A percentile compares a stretch with the other conserved stretches of the same genome.
phyloP scores from a whole-genome alignment of 23 tunicate genomes.

The Styela plicata region DNA sequence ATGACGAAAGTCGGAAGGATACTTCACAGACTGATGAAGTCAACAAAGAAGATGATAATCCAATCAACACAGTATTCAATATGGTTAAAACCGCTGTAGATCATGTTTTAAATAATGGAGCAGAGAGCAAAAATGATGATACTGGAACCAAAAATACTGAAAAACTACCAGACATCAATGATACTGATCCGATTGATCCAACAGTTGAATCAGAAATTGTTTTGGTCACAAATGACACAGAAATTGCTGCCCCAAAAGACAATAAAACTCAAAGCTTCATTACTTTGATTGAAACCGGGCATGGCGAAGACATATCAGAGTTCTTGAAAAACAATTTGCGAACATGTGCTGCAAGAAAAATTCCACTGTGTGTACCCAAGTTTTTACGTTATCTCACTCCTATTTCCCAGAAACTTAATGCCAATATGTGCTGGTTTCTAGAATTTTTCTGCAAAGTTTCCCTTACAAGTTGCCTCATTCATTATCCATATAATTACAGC shows the following conservation, averaged over 20 bases:
- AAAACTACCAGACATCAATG: neutral
- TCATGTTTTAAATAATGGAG: constrained; percentile 59
- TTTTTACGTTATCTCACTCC: constrained; percentile 7
- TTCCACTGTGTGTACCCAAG: constrained; percentile 17
- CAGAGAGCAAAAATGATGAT: constrained; percentile 9
- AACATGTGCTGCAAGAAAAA: neutral
- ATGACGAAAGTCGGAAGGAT: neutral
- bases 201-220: constrained; percentile 74
- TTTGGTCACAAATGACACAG: constrained; percentile 66
- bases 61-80: constrained; percentile 58
- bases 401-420: constrained; percentile 33
- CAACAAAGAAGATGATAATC: constrained; percentile 28
- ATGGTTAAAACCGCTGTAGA: constrained; percentile 70
- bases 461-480: constrained; percentile 12
- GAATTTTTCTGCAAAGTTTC: constrained; percentile 78
- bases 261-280: constrained; percentile 13
- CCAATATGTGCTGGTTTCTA: constrained; percentile 87
- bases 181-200: constrained; percentile 63
- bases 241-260: constrained; percentile 9
- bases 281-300: constrained; percentile 63
- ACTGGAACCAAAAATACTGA: neutral
- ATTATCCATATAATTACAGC: constrained; percentile 19
- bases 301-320: constrained; percentile 41
- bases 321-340: neutral
- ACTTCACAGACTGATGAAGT: neutral